Conservation (phyloP, 2,888 invertebrate species). For the Himalopsyche japonica region DNA sequence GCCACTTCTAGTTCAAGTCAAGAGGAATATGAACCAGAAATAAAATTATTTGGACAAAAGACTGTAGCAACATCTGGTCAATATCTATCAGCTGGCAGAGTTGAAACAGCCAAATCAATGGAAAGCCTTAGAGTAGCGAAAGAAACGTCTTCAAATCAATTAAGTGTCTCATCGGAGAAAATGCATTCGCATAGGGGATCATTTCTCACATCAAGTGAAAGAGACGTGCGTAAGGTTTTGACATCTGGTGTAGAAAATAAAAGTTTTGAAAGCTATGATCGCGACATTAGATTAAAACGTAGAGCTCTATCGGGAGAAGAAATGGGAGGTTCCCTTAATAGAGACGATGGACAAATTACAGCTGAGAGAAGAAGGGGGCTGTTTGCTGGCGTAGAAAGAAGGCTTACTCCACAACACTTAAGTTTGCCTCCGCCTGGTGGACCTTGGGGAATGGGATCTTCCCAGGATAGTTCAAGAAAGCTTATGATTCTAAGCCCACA, state of each 20-base stretch:
- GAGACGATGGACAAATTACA: conserved; percentile 49
- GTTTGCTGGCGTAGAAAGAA: conserved; percentile 69
- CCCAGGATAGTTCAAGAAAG: conserved; percentile 48
- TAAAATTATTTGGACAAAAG: conserved; percentile 50
- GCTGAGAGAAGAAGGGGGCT: conserved; percentile 70
- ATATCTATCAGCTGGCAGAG: conserved; percentile 59
- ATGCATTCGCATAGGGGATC: conserved; percentile 63
- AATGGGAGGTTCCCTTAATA: conserved; percentile 50
- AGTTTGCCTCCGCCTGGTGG: conserved; percentile 71
- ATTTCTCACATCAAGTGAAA: conserved; percentile 67
- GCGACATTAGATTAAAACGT: conserved; percentile 60
- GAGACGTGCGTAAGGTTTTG: conserved; percentile 62
- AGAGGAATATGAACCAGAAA: conserved; percentile 68
- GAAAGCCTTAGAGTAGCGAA: conserved; percentile 67
- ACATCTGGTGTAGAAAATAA: conserved; percentile 58
- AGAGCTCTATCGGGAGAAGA: conserved; percentile 67
- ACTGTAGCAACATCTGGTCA: conserved; percentile 57
- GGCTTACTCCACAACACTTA: conserved; percentile 65
- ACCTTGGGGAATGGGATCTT: conserved; percentile 57
- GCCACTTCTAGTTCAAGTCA: conserved; percentile 72
- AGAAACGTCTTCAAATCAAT: conserved; percentile 58
- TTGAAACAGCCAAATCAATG: conserved; percentile 70
- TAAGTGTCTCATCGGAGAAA: conserved; percentile 54
- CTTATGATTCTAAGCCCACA: conserved; percentile 81
- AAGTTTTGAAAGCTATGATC: conserved; percentile 63